Conservation (phyloP, 2,113 vertebrate genomes). For the Scortum barcoo region DNA sequence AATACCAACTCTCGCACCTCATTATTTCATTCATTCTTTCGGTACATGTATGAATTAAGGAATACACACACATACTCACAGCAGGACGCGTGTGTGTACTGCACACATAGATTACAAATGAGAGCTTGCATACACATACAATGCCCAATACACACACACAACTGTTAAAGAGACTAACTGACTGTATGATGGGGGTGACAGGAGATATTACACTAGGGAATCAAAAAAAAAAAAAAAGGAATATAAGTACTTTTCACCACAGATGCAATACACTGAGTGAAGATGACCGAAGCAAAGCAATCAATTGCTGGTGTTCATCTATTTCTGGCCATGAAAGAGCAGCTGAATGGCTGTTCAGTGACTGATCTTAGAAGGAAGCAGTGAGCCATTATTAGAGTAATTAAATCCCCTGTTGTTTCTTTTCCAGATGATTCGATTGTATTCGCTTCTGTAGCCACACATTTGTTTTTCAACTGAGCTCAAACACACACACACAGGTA, state of each 20-base stretch:
- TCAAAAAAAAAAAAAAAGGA: too few species aligned
- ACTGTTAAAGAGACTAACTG: neutral
- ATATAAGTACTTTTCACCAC: neutral
- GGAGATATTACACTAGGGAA: neutral
- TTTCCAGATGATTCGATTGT: neutral
- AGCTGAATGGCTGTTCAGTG: neutral
- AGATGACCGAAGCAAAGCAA: neutral
- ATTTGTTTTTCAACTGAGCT: neutral
- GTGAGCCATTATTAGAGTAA: slow-evolving; percentile 11
- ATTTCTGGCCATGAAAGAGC: neutral
- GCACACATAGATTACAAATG: neutral
- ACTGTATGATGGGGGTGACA: neutral
- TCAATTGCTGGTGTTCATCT: neutral
- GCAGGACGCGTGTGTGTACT: neutral
- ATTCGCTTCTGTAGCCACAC: neutral
- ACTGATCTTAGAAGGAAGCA: slow-evolving; percentile 14
- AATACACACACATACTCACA: neutral
- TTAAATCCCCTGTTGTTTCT: slow-evolving; percentile 21
- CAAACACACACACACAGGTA: neutral
- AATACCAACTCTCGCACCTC: neutral
- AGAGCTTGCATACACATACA: neutral
- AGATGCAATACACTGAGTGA: neutral
- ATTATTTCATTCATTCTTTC: slow-evolving; percentile 11
- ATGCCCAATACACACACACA: neutral
- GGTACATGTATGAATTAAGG: neutral